Base-by-base conservation (phyloP, 2,797 vertebrate species). In the Siniperca scherzeri region DNA sequence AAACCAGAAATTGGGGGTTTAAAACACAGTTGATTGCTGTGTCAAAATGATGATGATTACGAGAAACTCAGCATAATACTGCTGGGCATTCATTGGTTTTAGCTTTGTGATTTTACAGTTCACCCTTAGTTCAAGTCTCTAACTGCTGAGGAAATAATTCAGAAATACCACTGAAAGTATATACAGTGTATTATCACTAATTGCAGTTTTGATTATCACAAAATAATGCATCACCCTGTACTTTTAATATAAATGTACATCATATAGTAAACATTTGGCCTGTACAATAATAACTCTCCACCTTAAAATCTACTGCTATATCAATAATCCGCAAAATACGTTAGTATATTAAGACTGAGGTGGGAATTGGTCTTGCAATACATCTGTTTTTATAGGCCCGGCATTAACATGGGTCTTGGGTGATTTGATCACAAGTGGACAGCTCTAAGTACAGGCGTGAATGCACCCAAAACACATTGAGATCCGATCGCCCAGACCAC, bases 201-300 rank as follows among this genome's bases (percentile, higher is more conserved):
- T 44, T 12, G 5, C 70, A 59, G 25, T 59, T 59, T 7, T 46
- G 27, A 46, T 66, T 48, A 25, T 64, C 9, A 68, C 42, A 46
- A 57, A 76, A 76, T 30, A 30, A 65, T 44, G 22, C 21, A 22
- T 72, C 42, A 36, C 7, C 25, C 19, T n/a, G 5, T 25, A 36
- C 40, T 8, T 25, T 53, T 52, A 61, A 53, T 70, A 77, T 46
- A 76, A 57, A 61, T 17, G 66, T 42, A n/a, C 12, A 33, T 62
- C 48, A 55, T 70, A 52, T 22, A 77, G 30, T 59, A 17, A 46
- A 57, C n/a, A 67, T 50, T n/a, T 40, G 22, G 1, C 12, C 21
- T 69, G 56, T 57, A 25, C 62, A 55, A 42, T 55, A 44, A 30
- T 7, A 65, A 21, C 5, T 44, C 3, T 53, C 44, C 21, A 10